Conservation (phyloP, 2,113 vertebrate species). For the Oenanthe melanoleuca region DNA sequence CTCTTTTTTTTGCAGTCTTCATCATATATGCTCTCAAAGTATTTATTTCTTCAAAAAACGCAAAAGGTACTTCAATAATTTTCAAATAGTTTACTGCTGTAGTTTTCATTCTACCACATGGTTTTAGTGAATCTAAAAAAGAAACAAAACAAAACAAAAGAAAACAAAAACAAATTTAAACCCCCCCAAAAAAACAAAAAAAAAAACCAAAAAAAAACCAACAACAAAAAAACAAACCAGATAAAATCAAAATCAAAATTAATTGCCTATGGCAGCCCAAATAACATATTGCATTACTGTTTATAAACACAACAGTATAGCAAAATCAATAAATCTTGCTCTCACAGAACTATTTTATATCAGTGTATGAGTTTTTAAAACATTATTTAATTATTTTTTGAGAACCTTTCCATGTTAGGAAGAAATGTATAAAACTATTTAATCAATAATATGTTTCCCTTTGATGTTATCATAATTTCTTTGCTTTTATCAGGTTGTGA, state of each 20-base stretch:
- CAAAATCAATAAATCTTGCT: conserved; percentile 16
- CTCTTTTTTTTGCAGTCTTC: neutral
- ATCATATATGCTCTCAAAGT: neutral
- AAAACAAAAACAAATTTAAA: too few relatives aligned
- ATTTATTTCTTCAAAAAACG: neutral
- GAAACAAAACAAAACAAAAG: too few relatives aligned
- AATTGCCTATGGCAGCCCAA: neutral
- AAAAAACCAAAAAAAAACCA: too few relatives aligned
- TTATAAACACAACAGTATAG: neutral
- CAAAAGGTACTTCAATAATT: neutral
- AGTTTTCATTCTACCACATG: neutral
- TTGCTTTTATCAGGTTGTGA: neutral
- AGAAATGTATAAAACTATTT: neutral
- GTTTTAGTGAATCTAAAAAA: neutral
- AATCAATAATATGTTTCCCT: conserved; percentile 23
- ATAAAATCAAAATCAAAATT: neutral
- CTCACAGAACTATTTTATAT: neutral
- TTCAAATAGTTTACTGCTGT: neutral
- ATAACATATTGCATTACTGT: neutral
- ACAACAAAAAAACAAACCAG: neutral
- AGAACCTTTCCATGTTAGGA: neutral
- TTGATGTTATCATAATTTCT: neutral
- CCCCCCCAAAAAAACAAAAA: too few relatives aligned
- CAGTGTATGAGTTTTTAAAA: neutral
- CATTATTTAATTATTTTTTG: conserved; percentile 29